Evolutionary conservation across 2,797 vertebrate genomes (phyloP).

Genomic region (Pogonophryne albipinna): DNA sequence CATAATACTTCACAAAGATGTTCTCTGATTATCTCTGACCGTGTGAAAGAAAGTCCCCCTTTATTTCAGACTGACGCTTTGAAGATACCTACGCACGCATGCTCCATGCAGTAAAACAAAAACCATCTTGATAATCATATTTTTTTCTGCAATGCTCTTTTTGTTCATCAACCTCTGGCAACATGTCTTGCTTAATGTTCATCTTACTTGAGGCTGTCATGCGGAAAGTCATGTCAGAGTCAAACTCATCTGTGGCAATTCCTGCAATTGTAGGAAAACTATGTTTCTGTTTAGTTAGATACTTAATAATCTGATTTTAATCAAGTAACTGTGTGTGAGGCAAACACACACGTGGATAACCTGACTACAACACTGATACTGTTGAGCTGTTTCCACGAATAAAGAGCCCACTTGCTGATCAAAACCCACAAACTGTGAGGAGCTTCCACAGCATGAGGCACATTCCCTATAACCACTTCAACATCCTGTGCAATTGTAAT

Average conservation of each 20-base stretch:
- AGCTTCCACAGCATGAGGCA: background rate
- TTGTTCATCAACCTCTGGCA: background rate
- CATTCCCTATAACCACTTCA: background rate
- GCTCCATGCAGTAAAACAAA: too few species aligned
- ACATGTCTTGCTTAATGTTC: background rate
- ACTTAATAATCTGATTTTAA: background rate
- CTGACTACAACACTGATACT: background rate
- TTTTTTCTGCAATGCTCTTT: background rate
- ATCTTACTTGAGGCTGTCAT: background rate
- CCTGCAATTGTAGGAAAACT: background rate
- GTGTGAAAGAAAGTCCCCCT: background rate
- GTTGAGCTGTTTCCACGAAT: background rate
- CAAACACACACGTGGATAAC: background rate
- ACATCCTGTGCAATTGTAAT: background rate
- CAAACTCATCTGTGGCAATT: background rate
- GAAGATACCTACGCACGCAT: background rate
- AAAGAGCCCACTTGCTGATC: slow-evolving; percentile 5
- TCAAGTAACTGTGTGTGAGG: background rate
- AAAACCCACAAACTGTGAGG: background rate
- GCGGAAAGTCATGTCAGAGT: background rate
- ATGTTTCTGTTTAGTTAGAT: background rate
- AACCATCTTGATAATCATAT: background rate
- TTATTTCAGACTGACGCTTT: background rate
- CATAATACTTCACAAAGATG: too few species aligned
- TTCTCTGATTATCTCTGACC: background rate